Conservation (phyloP, 2,113 vertebrate genomes). For the Phrynocephalus versicolor region DNA sequence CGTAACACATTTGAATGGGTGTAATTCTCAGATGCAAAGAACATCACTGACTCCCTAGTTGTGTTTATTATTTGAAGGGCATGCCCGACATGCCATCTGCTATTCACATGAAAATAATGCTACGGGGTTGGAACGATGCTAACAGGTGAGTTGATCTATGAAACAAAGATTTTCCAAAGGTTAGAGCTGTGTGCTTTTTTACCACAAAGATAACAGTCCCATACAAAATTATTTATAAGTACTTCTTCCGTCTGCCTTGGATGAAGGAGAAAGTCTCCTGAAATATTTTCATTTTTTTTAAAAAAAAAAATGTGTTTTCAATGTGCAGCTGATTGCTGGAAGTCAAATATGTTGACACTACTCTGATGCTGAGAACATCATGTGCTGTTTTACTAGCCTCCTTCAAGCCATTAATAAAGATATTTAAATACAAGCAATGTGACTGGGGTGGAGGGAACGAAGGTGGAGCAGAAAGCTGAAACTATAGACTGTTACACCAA, state of each 20-base stretch:
- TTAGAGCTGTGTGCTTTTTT: no score
- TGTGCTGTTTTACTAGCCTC: conserved; percentile 5
- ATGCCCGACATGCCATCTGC: not conserved
- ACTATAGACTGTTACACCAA: not conserved
- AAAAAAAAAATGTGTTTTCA: not conserved
- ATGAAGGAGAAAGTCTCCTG: not conserved
- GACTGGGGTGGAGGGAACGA: not conserved
- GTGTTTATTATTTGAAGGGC: not conserved
- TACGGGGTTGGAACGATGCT: no score
- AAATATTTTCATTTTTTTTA: not conserved
- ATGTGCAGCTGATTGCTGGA: not conserved
- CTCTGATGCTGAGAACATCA: not conserved
- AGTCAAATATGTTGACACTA: not conserved
- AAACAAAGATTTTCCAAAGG: not conserved
- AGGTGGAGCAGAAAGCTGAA: conserved; percentile 6
- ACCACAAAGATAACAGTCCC: not conserved
- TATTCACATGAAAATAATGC: not conserved
- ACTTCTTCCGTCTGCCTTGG: not conserved
- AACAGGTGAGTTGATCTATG: no score
- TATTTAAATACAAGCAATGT: conserved; percentile 14
- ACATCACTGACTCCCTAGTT: no score
- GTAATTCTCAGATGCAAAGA: not conserved
- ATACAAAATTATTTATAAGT: not conserved
- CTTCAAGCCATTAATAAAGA: conserved; percentile 8
- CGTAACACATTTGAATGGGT: not conserved